These are phyloP conservation scores for Cosmia trapezina DNA, from an alignment of 2,888 invertebrate genomes.

Conservation along the genomic window DNA sequence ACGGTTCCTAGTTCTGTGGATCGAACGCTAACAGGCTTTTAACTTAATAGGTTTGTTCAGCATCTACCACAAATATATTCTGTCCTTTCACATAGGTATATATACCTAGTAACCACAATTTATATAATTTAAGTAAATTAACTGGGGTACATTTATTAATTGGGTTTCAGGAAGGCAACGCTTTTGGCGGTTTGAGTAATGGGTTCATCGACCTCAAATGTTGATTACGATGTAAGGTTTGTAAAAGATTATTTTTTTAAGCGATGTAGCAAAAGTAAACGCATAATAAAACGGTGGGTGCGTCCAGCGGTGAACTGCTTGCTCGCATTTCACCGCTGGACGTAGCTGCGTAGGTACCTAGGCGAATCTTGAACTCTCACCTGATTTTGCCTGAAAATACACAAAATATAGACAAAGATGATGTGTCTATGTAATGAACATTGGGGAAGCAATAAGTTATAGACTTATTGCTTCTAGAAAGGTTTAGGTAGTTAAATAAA, in stretches of 20 bases:
- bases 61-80: slow-evolving; percentile 17
- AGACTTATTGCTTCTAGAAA: too few species aligned
- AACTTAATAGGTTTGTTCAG: slow-evolving; percentile 27
- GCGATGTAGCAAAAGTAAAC: too few species aligned
- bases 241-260: too few species aligned
- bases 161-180: slow-evolving; percentile 9
- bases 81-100: neutral
- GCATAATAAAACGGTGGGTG: too few species aligned
- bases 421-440: slow-evolving; percentile 40
- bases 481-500: too few species aligned
- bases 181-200: neutral
- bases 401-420: neutral
- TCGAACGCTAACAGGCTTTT: slow-evolving; percentile 20
- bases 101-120: slow-evolving; percentile 9
- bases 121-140: slow-evolving; percentile 18
- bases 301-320: neutral
- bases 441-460: slow-evolving; percentile 10
- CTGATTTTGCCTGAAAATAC: neutral
- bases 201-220: slow-evolving; percentile 15
- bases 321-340: too few species aligned
- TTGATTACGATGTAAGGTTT: neutral
- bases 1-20: neutral
- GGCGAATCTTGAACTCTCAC: too few species aligned
- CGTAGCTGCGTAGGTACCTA: too few species aligned
- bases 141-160: slow-evolving; percentile 2